Conservation (phyloP, 1,140 invertebrate genomes). For the Aphaenogaster ashmeadi region DNA sequence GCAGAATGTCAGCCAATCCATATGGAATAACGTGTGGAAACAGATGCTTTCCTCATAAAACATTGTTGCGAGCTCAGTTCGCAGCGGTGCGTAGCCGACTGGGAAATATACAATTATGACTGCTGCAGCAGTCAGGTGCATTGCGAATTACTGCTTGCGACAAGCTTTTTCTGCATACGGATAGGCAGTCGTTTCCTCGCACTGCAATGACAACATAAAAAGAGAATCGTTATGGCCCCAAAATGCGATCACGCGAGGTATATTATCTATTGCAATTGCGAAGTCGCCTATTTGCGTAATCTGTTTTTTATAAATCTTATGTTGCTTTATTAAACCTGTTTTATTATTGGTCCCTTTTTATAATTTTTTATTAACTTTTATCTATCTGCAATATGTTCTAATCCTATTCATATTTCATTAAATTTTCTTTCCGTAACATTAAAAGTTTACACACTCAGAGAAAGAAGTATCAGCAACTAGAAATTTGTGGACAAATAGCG, state of each 20-base stretch:
- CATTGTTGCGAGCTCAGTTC: background rate
- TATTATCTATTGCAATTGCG: background rate
- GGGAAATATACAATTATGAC: slow-evolving; percentile 24
- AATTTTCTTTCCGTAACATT: background rate
- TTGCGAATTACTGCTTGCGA: slow-evolving; percentile 7
- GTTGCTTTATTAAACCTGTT: background rate
- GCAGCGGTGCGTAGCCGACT: background rate
- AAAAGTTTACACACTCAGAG: too few species aligned
- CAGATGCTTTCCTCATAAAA: slow-evolving; percentile 6
- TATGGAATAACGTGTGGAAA: slow-evolving; percentile 4
- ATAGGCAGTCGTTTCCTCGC: background rate
- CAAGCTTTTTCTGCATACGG: slow-evolving; percentile 17
- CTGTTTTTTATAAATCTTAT: background rate
- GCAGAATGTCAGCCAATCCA: background rate
- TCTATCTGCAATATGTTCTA: background rate
- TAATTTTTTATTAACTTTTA: slow-evolving; percentile 19
- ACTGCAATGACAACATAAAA: background rate
- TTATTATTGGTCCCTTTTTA: background rate
- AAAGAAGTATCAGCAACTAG: too few species aligned
- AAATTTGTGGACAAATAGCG: too few species aligned
- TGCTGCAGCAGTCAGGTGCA: slow-evolving; percentile 4
- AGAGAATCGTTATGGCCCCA: background rate
- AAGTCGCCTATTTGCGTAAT: background rate
- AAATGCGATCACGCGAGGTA: slow-evolving; percentile 28
- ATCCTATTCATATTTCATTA: background rate